Evolutionary conservation across 2,888 invertebrate genomes (phyloP), one percentile per base, ranked within the genome.

Genomic region (Halictus quadricinctus): DNA sequence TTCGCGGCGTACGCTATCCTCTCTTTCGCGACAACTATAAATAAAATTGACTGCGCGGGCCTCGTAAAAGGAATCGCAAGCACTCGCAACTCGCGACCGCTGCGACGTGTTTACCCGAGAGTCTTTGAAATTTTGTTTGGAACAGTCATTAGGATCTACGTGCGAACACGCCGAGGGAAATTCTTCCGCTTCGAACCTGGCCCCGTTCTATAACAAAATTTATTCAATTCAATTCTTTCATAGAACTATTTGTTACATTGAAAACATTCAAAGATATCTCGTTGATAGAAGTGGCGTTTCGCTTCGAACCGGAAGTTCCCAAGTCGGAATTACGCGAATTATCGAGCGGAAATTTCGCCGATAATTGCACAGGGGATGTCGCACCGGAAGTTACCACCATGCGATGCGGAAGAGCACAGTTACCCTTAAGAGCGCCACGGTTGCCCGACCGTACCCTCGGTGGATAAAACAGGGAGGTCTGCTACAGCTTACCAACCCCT

Each of bases 381-480:
- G 7, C 1, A 18, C 46, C 29, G 74, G 85, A 87, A 88, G 81
- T 93, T 93, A 93, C 93, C 94, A 83, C 91, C 91, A 70, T 72
- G 90, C 86, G 94, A 89, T 93, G 90, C 60, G 80, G 91, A 91
- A 92, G 93, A 87, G 90, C 70, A 69, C 91, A 76, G 70, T 89
- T 82, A 83, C 84, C 90, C 81, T 69, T 69, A 69, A 41, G 48
- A 79, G 86, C 79, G 77, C 74, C 69, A n/a, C 70, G 60, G 79
- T 76, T 72, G 73, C 66, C 88, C 85, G 86, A 91, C 91, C 91
- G 91, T 89, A 92, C 88, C 92, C 86, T 48, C 91, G 82, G 93
- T 90, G 88, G 94, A 89, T 94, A 94, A 93, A 91, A 91, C 93
- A 93, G 94, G 87, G 81, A 83, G 77, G 77, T 58, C 70, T 48